Evolutionary conservation across 2,888 invertebrate species (phyloP).

Genomic region (Flexamia atlantica): DNA sequence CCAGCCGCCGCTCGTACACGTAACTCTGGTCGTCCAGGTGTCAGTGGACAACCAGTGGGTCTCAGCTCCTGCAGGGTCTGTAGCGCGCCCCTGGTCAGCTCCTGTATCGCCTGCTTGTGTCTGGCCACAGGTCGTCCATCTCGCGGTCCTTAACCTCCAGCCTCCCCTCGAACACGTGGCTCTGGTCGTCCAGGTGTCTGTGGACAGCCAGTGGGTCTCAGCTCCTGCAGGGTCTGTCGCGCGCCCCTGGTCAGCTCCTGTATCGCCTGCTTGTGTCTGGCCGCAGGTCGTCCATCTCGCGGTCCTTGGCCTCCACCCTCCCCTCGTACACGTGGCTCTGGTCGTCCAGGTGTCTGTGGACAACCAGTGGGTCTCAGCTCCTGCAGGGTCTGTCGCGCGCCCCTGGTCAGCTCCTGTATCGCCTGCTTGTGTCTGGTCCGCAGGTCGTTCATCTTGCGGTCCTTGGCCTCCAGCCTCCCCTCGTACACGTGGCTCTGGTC

Average conservation of each 20-base stretch:
- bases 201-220: not conserved
- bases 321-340: not conserved
- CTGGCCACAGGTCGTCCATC: slow-evolving; percentile 25
- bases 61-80: slow-evolving; percentile 31
- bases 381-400: no score
- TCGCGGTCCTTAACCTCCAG: not conserved
- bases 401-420: no score
- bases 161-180: not conserved
- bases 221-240: no score
- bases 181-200: slow-evolving; percentile 28
- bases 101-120: not conserved
- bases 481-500: no score
- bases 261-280: no score
- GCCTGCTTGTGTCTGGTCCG: no score
- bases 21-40: no score
- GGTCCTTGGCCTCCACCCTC: not conserved
- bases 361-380: no score
- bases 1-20: slow-evolving; percentile 15
- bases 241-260: no score
- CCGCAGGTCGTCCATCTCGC: slow-evolving; percentile 8
- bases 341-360: slow-evolving; percentile 14
- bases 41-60: no score
- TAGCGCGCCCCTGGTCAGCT: slow-evolving; percentile 2
- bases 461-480: no score
- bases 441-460: no score